phyloP scores from a whole-genome alignment of 2,797 vertebrate species.

The Pachyuromys duprasi region DNA sequence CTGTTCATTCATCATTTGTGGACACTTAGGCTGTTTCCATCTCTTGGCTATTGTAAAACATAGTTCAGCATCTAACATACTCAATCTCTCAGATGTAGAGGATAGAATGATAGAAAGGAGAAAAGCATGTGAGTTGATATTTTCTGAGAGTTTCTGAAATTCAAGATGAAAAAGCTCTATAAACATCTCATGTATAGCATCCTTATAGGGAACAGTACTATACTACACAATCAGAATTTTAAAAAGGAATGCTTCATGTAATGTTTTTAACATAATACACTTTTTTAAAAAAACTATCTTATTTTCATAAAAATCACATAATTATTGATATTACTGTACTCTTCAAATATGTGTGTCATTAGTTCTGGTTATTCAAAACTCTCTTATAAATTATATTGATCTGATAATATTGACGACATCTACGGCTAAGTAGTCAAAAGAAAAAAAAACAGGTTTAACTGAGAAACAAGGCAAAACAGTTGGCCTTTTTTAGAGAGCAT shows the following conservation, averaged over 20 bases:
- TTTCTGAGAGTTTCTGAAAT: neutral
- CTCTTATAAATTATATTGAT: neutral
- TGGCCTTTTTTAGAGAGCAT: neutral
- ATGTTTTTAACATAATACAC: neutral
- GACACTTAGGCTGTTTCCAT: neutral
- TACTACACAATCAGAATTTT: neutral
- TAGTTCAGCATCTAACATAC: neutral
- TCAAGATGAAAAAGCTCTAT: neutral
- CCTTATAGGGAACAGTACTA: neutral
- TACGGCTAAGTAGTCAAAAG: neutral
- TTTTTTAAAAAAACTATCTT: neutral
- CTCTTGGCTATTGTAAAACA: neutral
- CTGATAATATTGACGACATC: neutral
- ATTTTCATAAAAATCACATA: neutral
- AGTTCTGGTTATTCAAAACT: neutral
- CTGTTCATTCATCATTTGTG: neutral
- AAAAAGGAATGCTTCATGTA: neutral
- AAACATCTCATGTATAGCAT: neutral
- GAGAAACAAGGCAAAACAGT: neutral
- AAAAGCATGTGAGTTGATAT: neutral
- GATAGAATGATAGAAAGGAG: neutral
- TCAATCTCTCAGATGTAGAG: neutral
- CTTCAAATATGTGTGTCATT: constrained; percentile 9
- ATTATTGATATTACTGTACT: neutral
- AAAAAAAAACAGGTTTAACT: constrained; percentile 32